Conservation (phyloP, 2,113 vertebrate species). For the Ceyx margarethae region DNA sequence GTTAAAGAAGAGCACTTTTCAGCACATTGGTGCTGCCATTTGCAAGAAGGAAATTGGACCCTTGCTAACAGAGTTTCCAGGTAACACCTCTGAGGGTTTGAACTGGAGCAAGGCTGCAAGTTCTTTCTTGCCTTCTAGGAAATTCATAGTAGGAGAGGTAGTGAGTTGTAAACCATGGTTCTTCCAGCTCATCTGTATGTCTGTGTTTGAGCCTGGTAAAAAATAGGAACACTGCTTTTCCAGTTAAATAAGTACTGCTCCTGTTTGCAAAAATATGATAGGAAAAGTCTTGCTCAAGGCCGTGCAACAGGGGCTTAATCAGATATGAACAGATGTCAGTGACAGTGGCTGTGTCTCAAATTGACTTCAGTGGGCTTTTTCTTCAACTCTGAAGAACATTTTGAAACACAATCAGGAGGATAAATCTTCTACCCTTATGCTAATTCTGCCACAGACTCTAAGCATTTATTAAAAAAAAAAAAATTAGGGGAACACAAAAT, state of each 20-base stretch:
- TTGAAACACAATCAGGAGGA: not conserved
- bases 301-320: not conserved
- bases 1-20: conserved; percentile 25
- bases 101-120: not conserved
- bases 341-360: not conserved
- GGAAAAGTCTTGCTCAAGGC: not conserved
- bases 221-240: not conserved
- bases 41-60: not conserved
- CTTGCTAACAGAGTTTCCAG: not conserved
- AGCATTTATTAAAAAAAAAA: not conserved
- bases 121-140: not conserved
- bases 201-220: not conserved
- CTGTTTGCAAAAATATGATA: not conserved
- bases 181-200: not conserved
- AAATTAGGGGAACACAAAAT: not conserved
- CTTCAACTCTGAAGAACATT: not conserved
- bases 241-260: not conserved
- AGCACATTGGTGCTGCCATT: not conserved
- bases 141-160: not conserved
- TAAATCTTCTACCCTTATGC: not conserved
- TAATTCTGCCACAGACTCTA: not conserved
- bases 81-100: not conserved
- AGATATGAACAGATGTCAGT: not conserved
- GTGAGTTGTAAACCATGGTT: not conserved
- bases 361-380: not conserved